Evolutionary conservation across 2,113 vertebrate genomes (phyloP).

Genomic region (Megaceryle torquata): DNA sequence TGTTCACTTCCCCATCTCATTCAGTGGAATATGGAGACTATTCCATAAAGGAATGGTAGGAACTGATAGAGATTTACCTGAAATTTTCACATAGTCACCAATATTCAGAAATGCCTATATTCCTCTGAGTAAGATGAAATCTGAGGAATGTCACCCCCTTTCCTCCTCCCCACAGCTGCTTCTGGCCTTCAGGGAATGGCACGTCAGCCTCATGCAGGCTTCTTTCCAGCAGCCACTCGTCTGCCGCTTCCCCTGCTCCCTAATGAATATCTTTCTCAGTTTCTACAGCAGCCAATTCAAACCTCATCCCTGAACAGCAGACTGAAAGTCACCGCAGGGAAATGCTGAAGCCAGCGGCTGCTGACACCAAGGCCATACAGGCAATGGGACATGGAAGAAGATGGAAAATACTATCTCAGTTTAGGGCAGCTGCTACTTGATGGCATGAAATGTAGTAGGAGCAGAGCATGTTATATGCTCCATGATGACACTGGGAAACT

Average conservation of each 20-base stretch:
- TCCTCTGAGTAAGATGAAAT: background rate
- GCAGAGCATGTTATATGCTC: background rate
- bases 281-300: background rate
- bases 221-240: conserved; percentile 1
- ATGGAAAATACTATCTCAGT: background rate
- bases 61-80: background rate
- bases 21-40: background rate
- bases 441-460: background rate
- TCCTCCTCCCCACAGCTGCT: background rate
- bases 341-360: conserved; percentile 2
- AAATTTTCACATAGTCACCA: background rate
- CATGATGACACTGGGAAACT: background rate
- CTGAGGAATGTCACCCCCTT: background rate
- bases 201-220: background rate
- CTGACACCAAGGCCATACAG: background rate
- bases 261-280: background rate
- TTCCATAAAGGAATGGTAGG: background rate
- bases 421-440: background rate
- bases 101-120: background rate
- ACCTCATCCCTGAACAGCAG: background rate
- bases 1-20: background rate
- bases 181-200: background rate
- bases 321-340: background rate
- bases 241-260: background rate
- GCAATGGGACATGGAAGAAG: background rate